phyloP scores from a whole-genome alignment of 2,888 invertebrate species.

The Herminia tarsipennalis region DNA sequence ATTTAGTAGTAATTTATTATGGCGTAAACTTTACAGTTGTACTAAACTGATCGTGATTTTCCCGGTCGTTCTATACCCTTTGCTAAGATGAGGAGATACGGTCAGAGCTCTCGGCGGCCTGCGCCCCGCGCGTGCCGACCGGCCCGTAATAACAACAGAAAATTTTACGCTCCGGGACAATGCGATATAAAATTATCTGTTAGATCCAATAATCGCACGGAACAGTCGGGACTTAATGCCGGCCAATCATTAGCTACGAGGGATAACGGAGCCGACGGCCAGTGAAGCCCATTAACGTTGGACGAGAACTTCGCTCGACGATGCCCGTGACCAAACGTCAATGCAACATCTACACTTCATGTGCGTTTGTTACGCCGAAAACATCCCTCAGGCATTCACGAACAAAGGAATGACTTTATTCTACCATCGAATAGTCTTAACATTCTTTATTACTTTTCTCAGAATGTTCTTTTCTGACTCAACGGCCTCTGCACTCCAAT shows the following conservation, averaged over 20 bases:
- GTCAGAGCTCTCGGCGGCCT: constrained; percentile 47
- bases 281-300: constrained; percentile 68
- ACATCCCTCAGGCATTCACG: constrained; percentile 70
- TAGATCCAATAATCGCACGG: constrained; percentile 86
- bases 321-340: constrained; percentile 84
- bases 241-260: constrained; percentile 86
- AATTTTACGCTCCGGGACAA: constrained; percentile 85
- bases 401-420: constrained; percentile 82
- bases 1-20: constrained; percentile 36
- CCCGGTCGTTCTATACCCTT: constrained; percentile 56
- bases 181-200: constrained; percentile 86
- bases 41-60: constrained; percentile 65
- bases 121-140: constrained; percentile 59
- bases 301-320: constrained; percentile 59
- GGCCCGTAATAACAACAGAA: constrained; percentile 81
- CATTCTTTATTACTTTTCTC: constrained; percentile 65
- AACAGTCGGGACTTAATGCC: constrained; percentile 83
- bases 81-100: constrained; percentile 61
- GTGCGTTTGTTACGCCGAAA: constrained; percentile 60
- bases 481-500: constrained; percentile 40
- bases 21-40: constrained; percentile 38
- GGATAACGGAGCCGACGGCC: constrained; percentile 83
- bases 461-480: constrained; percentile 47
- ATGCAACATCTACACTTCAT: constrained; percentile 67
- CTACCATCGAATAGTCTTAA: constrained; percentile 61